These are phyloP conservation scores for Perccottus glenii DNA, from an alignment of 2,113 vertebrate species.

Conservation along the genomic window DNA sequence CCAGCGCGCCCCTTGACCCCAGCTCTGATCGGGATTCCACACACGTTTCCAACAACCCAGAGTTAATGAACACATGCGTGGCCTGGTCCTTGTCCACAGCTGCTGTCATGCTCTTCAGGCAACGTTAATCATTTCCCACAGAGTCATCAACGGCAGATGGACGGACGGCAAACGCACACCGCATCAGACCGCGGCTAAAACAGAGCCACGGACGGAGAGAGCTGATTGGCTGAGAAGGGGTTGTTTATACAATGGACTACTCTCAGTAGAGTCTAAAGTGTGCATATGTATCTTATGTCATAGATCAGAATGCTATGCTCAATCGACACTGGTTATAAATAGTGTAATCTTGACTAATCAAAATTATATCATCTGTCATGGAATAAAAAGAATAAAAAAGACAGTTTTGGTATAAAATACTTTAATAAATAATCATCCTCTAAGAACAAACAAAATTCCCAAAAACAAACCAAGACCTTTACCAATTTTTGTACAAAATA, in stretches of 20 bases:
- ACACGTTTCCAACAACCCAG: conserved; percentile 57
- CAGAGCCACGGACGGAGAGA: background rate
- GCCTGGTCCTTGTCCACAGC: conserved; percentile 44
- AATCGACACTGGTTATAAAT: too few relatives aligned
- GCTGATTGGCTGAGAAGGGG: conserved; percentile 17
- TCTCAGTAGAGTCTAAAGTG: too few relatives aligned
- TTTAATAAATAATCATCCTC: conserved; percentile 92
- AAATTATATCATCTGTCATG: too few relatives aligned
- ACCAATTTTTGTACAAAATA: conserved; percentile 85
- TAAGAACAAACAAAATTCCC: conserved; percentile 85
- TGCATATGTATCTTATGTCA: too few relatives aligned
- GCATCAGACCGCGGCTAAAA: conserved; percentile 32
- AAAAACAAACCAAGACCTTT: conserved; percentile 85
- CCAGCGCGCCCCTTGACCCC: conserved; percentile 9
- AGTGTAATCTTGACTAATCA: too few relatives aligned
- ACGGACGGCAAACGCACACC: conserved; percentile 11
- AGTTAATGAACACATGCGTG: conserved; percentile 60
- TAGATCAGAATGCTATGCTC: too few relatives aligned
- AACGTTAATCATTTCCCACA: conserved; percentile 63
- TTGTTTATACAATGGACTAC: too few relatives aligned
- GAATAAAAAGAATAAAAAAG: conserved; percentile 16
- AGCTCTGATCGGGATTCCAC: conserved; percentile 44
- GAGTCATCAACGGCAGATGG: conserved; percentile 37
- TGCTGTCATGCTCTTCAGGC: conserved; percentile 42
- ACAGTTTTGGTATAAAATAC: conserved; percentile 86